A percentile compares a stretch with the other conserved stretches of the same genome.
Conservation (phyloP, 2,797 vertebrate genomes). For the Malurus leucopterus region DNA sequence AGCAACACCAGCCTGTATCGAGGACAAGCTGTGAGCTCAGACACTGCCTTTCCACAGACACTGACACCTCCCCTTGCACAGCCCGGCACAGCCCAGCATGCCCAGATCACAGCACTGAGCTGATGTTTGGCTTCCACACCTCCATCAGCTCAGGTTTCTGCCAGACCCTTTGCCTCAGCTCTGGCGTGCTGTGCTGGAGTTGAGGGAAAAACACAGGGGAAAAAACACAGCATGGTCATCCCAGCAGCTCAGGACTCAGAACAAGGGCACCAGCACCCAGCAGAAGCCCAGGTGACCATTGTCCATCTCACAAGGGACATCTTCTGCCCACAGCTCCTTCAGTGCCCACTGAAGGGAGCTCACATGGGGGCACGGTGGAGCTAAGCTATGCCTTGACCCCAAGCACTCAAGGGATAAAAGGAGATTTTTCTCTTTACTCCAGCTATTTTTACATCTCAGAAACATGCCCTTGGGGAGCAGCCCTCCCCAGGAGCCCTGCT, state of each 20-base stretch:
- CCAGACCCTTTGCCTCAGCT: not conserved
- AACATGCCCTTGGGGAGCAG: not conserved
- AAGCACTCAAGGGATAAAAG: not conserved
- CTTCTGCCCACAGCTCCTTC: not conserved
- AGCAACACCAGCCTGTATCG: accelerated
- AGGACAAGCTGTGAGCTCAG: not conserved
- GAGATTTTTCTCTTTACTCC: not conserved
- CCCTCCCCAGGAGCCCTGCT: not conserved
- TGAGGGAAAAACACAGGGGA: too few relatives aligned
- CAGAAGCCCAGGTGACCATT: not conserved
- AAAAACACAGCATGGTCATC: not conserved
- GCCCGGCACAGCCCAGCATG: not conserved
- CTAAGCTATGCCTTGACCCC: not conserved
- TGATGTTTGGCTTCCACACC: not conserved
- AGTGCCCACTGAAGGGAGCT: not conserved
- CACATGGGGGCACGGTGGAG: accelerated
- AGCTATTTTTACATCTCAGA: not conserved
- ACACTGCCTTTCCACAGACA: not conserved
- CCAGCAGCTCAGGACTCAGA: not conserved
- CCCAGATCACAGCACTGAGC: accelerated
- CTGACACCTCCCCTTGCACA: not conserved
- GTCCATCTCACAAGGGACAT: not conserved
- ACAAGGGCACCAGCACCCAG: not conserved
- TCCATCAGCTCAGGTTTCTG: not conserved
- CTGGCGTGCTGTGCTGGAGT: not conserved